These are phyloP conservation scores for Tinamus guttatus DNA, from an alignment of 2,113 vertebrate genomes.

Conservation along the genomic window DNA sequence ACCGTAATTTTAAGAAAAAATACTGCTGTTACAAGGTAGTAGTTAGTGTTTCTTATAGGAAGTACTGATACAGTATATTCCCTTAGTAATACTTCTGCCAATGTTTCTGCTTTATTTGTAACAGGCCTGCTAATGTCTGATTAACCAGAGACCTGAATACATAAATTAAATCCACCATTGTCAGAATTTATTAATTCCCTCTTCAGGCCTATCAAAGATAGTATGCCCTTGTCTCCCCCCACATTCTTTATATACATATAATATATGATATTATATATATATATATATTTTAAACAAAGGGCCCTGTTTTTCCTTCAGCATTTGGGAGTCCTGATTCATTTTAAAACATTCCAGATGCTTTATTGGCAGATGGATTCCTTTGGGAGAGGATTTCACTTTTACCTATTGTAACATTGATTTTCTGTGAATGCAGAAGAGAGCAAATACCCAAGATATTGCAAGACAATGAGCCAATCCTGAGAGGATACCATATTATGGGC, in stretches of 20 bases:
- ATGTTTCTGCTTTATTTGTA: conserved; percentile 14
- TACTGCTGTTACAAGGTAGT: background rate
- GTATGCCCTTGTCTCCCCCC: background rate
- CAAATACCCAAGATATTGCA: conserved; percentile 15
- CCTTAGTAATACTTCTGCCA: background rate
- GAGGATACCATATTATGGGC: background rate
- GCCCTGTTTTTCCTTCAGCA: background rate
- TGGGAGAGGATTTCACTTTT: background rate
- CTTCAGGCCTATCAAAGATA: background rate
- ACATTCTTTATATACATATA: background rate
- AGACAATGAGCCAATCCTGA: background rate
- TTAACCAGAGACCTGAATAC: background rate
- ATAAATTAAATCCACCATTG: background rate
- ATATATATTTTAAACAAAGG: background rate
- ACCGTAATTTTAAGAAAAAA: background rate
- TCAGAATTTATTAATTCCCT: background rate
- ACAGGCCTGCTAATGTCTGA: background rate
- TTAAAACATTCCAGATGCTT: conserved; percentile 54
- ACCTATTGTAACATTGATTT: background rate
- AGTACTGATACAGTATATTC: background rate
- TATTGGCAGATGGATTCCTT: conserved; percentile 14
- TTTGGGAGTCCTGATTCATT: conserved; percentile 3
- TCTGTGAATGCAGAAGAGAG: conserved; percentile 30
- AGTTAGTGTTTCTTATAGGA: background rate
- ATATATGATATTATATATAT: background rate